These are phyloP conservation scores for Phrixothrix hirtus DNA, from an alignment of 2,888 invertebrate genomes.

Conservation along the genomic window DNA sequence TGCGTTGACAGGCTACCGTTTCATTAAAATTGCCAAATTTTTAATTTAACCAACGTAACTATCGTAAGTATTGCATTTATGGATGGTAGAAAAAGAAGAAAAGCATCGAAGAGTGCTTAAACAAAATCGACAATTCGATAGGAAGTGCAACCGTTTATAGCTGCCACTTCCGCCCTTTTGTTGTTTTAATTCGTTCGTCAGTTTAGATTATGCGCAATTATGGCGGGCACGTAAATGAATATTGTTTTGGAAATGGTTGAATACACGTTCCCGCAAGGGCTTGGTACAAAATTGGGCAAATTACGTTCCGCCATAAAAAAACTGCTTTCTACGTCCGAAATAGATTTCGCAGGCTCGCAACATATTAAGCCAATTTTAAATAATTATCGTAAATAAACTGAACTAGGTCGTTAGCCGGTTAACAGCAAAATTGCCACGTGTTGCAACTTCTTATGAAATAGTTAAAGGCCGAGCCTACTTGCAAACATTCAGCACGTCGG, in stretches of 20 bases:
- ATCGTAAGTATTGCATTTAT: background rate
- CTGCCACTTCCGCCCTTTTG: slow-evolving; percentile 30
- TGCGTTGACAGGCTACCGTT: no score
- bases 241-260: slow-evolving; percentile 17
- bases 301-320: no score
- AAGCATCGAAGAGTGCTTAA: slow-evolving; percentile 12
- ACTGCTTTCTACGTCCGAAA: slow-evolving; percentile 6
- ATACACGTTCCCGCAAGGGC: slow-evolving; percentile 16
- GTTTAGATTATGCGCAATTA: slow-evolving; percentile 21
- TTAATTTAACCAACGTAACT: background rate
- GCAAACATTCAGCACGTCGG: slow-evolving; percentile 33
- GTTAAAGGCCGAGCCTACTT: slow-evolving; percentile 31
- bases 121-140: slow-evolving; percentile 19
- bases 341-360: slow-evolving; percentile 18
- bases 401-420: slow-evolving; percentile 36
- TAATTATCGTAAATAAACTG: slow-evolving; percentile 28
- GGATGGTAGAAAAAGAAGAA: slow-evolving; percentile 4
- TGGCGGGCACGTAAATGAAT: background rate
- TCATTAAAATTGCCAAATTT: background rate
- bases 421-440: slow-evolving; percentile 37
- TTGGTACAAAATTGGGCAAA: no score
- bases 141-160: slow-evolving; percentile 32
- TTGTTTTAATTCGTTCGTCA: slow-evolving; percentile 23
- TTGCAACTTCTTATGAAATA: slow-evolving; percentile 32
- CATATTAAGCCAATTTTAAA: slow-evolving; percentile 22